Evolutionary conservation across 2,113 vertebrate genomes (phyloP).

Genomic region (Aphyosemion australe): DNA sequence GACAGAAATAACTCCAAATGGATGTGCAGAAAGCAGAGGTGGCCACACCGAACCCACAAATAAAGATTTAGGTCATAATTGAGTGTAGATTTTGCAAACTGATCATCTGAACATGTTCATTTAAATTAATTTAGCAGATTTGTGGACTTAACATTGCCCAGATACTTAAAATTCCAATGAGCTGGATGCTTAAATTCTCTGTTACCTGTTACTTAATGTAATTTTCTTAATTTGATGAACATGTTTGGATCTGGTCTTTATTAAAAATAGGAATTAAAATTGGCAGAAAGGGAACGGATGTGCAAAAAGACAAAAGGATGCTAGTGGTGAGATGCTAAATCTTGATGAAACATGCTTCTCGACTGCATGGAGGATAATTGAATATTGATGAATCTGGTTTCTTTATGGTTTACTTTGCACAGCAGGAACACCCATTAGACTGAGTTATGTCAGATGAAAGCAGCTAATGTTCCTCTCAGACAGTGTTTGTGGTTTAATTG

Average conservation of each 20-base stretch:
- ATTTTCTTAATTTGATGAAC: not conserved
- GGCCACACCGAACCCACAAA: not conserved
- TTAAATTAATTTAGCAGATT: conserved; percentile 43
- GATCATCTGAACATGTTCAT: conserved; percentile 10
- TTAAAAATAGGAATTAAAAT: not conserved
- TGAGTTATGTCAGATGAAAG: conserved; percentile 41
- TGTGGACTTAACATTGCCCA: conserved; percentile 3
- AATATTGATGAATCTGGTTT: conserved; percentile 56
- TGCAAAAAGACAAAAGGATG: not conserved
- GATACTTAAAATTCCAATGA: conserved; percentile 29
- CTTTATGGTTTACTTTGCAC: conserved; percentile 35
- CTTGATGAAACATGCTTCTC: conserved; percentile 21
- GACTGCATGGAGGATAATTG: conserved; percentile 41
- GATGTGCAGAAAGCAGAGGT: not conserved
- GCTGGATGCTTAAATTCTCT: conserved; percentile 3
- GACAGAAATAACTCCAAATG: conserved; percentile 10
- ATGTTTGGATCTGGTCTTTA: not conserved
- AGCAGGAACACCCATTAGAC: conserved; percentile 48
- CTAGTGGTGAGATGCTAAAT: not conserved
- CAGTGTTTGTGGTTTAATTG: conserved; percentile 55
- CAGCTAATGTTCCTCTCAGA: conserved; percentile 32
- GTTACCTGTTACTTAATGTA: not conserved
- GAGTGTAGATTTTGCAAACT: not conserved
- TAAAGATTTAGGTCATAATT: conserved; percentile 9
- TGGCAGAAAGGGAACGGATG: too few species aligned